Percentiles rank a stretch among this genome's conserved stretches.
Conservation (phyloP, 64 coral and sea anemone genomes). For the Actinia equina region DNA sequence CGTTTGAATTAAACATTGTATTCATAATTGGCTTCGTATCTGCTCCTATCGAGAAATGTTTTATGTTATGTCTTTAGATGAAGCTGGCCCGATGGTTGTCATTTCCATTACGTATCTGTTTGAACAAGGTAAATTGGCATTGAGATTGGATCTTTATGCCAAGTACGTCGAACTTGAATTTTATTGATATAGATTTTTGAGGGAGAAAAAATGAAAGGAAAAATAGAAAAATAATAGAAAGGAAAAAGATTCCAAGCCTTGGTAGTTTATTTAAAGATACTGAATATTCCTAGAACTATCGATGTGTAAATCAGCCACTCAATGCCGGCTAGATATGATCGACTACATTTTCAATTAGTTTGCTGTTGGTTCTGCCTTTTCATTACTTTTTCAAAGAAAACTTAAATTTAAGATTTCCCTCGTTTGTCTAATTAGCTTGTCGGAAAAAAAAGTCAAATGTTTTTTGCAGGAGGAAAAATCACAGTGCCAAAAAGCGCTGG, state of each 20-base stretch:
- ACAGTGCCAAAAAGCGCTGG: background rate
- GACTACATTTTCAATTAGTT: constrained; percentile 8
- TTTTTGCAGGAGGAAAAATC: background rate
- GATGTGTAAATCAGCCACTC: background rate
- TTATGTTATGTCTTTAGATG: background rate
- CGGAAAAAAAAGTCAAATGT: background rate
- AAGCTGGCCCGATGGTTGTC: background rate
- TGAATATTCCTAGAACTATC: background rate
- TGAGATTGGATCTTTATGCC: background rate
- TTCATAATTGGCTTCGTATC: background rate
- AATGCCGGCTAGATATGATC: background rate
- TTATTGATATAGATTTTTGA: background rate
- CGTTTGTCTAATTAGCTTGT: background rate
- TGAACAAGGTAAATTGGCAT: background rate
- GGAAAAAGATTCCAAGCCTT: background rate
- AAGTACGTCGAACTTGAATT: background rate
- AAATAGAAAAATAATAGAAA: background rate
- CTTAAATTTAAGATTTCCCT: background rate
- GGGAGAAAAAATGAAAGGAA: background rate
- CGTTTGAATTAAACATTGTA: background rate
- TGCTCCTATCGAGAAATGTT: background rate
- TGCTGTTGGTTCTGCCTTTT: background rate
- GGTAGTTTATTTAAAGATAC: background rate
- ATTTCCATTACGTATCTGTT: background rate
- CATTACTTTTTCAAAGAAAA: background rate